Evolutionary conservation across 2,888 invertebrate genomes (phyloP), one percentile per base, ranked within the genome.

Genomic region (Choreutis nemorana): DNA sequence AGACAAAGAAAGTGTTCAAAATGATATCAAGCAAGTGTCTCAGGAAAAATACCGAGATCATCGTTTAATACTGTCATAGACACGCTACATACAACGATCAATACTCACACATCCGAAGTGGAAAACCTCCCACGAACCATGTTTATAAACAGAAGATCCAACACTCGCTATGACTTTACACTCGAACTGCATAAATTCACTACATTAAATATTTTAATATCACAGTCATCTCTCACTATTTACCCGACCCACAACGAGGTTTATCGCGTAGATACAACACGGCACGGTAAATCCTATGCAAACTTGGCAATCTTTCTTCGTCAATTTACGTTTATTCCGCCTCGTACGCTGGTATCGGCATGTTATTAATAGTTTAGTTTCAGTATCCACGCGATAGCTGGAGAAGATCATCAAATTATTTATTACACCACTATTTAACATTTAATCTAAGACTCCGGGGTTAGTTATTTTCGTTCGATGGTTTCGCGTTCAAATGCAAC

Each of bases 101-200:
- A 11, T 34, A 68, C 78, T 78, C 50, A 77, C 77, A 77, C 50
- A 46, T 78, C 77, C 10, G 77, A 77, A 35, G 75, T 70, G 36
- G 78, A 77, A 46, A 66, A 75, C 57, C 78, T 66, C 38, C 77
- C 78, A 27, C 78, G 78, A 43, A 70, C 78, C 77, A 78, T 78
- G 50, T 53, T 67, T 41, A 50, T 48, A 41, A 47, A 45, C 41
- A 23, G 10, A 23, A 23, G 8, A 23, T 9, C 23, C 5, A 23
- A 10, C 5, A 23, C 7, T 9, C 8, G 23, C 6, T 9, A 11
- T n/a, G 2, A 8, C 8, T 12, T 14, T 11, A 14, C 26, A 18
- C 18, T 11, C 14, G 15, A n/a, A 24, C 26, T 26, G 8, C 8
- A 18, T 18, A 8, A 6, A 18, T 6, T 18, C 8, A n/a, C n/a